A percentile compares a stretch with the other conserved stretches of the same genome.
These are phyloP conservation scores for Numenius arquata DNA, from an alignment of 2,113 vertebrate species.

Conservation along the genomic window DNA sequence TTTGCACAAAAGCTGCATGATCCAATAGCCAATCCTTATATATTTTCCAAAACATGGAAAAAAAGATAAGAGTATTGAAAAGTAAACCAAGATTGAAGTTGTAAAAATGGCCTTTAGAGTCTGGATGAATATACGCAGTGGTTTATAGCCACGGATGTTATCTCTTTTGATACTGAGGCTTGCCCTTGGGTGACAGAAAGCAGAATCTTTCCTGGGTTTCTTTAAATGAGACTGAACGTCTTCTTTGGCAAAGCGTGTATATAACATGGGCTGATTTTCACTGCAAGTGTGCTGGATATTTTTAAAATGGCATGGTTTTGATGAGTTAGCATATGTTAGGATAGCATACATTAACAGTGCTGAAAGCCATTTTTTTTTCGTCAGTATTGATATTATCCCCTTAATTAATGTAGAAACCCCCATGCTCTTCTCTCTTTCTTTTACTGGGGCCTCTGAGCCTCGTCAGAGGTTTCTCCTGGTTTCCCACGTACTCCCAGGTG, in stretches of 20 bases:
- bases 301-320: constrained; percentile 25
- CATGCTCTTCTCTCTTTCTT: not conserved
- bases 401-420: not conserved
- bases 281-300: not conserved
- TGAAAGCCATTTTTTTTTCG: not conserved
- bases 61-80: not conserved
- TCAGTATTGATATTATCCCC: not conserved
- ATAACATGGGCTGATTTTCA: not conserved
- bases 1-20: not conserved
- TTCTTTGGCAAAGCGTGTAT: not conserved
- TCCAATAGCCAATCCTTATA: not conserved
- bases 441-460: not conserved
- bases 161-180: constrained; percentile 25
- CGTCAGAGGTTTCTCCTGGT: not conserved
- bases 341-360: not conserved
- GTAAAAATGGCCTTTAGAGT: not conserved
- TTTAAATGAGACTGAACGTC: constrained; percentile 31
- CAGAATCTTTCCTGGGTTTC: constrained; percentile 27
- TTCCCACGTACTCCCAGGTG: not conserved
- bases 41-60: not conserved
- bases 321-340: constrained; percentile 39
- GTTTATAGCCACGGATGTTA: not conserved
- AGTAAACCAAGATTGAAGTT: not conserved
- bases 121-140: not conserved
- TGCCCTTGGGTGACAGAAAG: constrained; percentile 49